Percentiles rank a stretch among this genome's conserved stretches.
Evolutionary conservation across 1,140 invertebrate genomes (phyloP).

Genomic region (Dreissena rostriformis): DNA sequence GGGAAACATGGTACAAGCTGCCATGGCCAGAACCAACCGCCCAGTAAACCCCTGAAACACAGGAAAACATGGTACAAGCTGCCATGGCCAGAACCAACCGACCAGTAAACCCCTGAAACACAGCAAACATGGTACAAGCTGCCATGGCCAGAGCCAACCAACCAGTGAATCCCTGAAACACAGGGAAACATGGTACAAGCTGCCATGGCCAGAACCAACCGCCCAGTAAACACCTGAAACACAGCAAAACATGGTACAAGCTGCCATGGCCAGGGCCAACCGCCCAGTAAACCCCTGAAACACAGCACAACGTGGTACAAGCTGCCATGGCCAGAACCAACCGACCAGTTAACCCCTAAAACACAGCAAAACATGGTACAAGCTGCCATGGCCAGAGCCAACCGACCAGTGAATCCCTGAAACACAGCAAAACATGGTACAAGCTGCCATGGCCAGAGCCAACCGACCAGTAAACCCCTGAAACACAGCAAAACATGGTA

Average conservation of each 20-base stretch:
- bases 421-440: constrained; percentile 85
- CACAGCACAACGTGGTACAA: constrained; percentile 85
- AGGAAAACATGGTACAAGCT: constrained; percentile 92
- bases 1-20: neutral
- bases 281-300: constrained; percentile 89
- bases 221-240: constrained; percentile 89
- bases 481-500: constrained; percentile 85
- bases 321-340: constrained; percentile 92
- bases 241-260: constrained; percentile 86
- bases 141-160: constrained; percentile 91
- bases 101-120: constrained; percentile 88
- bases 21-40: too few species aligned
- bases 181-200: constrained; percentile 87
- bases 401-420: constrained; percentile 88
- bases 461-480: constrained; percentile 90
- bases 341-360: constrained; percentile 89
- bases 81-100: constrained; percentile 91
- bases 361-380: constrained; percentile 86
- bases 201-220: constrained; percentile 90
- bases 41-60: too few species aligned
- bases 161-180: constrained; percentile 88
- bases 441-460: constrained; percentile 91
- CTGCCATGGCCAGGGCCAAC: constrained; percentile 91
- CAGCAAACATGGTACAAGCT: constrained; percentile 87
- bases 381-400: constrained; percentile 91